Percentiles rank a stretch among this genome's conserved stretches.
Conservation (phyloP, 2,797 vertebrate genomes). For the Acridotheres tristis region DNA sequence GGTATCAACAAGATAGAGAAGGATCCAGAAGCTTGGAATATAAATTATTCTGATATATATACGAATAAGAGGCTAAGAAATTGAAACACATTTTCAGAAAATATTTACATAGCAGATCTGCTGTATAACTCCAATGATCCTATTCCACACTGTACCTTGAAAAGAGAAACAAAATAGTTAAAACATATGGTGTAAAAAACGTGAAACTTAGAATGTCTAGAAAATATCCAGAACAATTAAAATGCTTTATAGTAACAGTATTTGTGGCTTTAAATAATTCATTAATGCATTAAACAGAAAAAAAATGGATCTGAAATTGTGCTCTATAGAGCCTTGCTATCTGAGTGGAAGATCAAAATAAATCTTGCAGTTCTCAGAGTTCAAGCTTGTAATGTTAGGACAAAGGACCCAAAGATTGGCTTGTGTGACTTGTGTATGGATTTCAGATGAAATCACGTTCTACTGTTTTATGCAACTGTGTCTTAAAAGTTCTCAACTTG, state of each 20-base stretch:
- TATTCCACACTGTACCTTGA: neutral
- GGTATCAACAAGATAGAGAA: neutral
- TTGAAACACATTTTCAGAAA: neutral
- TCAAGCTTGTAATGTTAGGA: neutral
- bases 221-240: neutral
- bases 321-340: neutral
- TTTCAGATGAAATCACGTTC: neutral
- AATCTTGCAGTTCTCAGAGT: neutral
- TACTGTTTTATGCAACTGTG: neutral
- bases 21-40: neutral
- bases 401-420: neutral
- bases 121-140: neutral
- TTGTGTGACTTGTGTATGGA: neutral
- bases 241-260: neutral
- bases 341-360: neutral
- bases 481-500: neutral
- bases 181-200: neutral
- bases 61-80: neutral
- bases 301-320: neutral
- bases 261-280: neutral
- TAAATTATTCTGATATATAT: neutral
- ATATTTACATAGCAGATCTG: neutral
- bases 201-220: accelerated
- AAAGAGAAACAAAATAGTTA: neutral
- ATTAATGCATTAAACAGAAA: neutral